phyloP scores from a whole-genome alignment of 2,797 vertebrate genomes.

The Scarus forsteni region DNA sequence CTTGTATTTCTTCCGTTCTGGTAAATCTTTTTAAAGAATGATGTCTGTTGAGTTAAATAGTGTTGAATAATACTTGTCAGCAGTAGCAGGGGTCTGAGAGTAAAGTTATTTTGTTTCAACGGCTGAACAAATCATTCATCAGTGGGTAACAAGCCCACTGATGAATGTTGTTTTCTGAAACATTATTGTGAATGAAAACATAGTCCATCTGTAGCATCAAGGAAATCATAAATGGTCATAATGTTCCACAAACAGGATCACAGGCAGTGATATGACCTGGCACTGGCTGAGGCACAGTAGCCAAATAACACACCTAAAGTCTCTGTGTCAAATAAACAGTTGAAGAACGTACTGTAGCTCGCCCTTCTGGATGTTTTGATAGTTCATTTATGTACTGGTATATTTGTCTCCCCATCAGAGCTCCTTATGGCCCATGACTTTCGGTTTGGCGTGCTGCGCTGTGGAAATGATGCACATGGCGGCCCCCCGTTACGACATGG shows the following conservation, averaged over 20 bases:
- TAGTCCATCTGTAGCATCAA: not conserved
- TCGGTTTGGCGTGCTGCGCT: conserved; percentile 95
- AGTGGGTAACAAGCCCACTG: not conserved
- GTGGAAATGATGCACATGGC: conserved; percentile 99
- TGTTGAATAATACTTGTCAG: not conserved
- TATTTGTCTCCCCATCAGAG: conserved; percentile 82
- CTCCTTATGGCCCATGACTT: conserved; percentile 99
- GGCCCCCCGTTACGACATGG: conserved; percentile 96
- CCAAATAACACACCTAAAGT: not conserved
- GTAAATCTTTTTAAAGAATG: not conserved
- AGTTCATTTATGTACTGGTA: not conserved
- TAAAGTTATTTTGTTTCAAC: not conserved
- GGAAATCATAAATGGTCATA: not conserved
- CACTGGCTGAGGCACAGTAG: not conserved
- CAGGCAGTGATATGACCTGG: not conserved
- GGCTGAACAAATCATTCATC: not conserved
- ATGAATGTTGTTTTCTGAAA: not conserved
- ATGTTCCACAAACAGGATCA: not conserved
- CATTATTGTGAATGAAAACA: not conserved
- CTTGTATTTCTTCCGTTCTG: not conserved
- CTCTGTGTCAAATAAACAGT: not conserved
- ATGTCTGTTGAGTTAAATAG: not conserved
- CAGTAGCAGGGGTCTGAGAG: not conserved
- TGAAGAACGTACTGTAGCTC: not conserved
- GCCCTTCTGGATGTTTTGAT: not conserved